Base-by-base conservation (phyloP, 1,140 invertebrate species). In the Diorhabda sublineata region DNA sequence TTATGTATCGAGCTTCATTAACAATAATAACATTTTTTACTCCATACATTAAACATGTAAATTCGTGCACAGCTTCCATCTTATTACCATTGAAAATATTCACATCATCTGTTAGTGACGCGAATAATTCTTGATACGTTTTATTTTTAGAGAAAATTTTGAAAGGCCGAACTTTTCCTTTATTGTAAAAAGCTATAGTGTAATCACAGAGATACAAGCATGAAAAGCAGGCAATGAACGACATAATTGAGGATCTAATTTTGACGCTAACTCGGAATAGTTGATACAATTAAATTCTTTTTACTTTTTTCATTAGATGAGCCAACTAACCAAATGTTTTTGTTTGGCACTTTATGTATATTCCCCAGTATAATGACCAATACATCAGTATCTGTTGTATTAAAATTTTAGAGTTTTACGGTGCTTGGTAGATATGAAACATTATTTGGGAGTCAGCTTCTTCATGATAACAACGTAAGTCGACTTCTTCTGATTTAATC, bases 351-450 rank as follows among this genome's bases (percentile, higher is more conserved):
- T 75, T 75, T 79, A 41, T 80, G 75, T 68, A 79, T 76, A 75
- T 80, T 79, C 52, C 73, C 68, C 64, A 80, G 65, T 44, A 78
- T 71, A 75, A 78, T 77, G 8, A 81, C 73, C 44, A 79, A 65
- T 63, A 80, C 71, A 58, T 78, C 76, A 68, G 76, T 80, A 70
- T 79, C 78, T 65, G 73, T 58, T 7, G 77, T 66, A 75, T 76
- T 77, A 42, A 73, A 56, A 73, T 68, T 71, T 59, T 78, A 69
- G 67, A 71, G 4, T 67, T 64, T 66, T 68, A 45, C 47, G 9
- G 64, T 42, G 56, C 63, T 74, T 77, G 77, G 64, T 2, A 11
- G 0, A 11, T 11, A 11, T 0, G 11, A 11, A 11, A 11, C 11
- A 11, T 11, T 11, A 11, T 11, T 11, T 58, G 42, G 8, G 72